phyloP scores from a whole-genome alignment of 2,888 invertebrate species.

The Octodonta nipae region DNA sequence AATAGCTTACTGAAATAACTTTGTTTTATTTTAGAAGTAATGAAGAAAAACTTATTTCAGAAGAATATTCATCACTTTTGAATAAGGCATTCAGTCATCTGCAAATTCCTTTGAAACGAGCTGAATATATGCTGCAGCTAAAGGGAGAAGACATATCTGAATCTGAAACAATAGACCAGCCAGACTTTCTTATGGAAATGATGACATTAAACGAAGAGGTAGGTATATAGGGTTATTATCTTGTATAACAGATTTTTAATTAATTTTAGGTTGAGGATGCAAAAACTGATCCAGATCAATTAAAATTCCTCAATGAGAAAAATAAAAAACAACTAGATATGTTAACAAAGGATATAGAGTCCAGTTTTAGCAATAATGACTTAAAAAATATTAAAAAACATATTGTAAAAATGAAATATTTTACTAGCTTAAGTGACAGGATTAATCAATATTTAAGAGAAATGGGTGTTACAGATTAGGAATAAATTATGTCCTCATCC shows the following conservation, averaged over 20 bases:
- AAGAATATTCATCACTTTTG: conserved; percentile 70
- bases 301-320: conserved; percentile 44
- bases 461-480: conserved; percentile 42
- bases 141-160: conserved; percentile 53
- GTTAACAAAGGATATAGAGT: conserved; percentile 45
- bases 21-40: conserved; percentile 37
- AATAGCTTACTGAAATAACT: too few relatives aligned
- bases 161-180: conserved; percentile 26
- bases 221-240: not conserved
- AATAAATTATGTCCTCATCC: too few relatives aligned
- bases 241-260: conserved; percentile 3
- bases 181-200: conserved; percentile 42
- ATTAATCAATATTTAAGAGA: conserved; percentile 52
- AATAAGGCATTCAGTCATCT: conserved; percentile 81
- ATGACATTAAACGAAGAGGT: conserved; percentile 86
- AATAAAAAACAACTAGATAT: conserved; percentile 43
- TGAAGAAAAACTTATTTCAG: conserved; percentile 67
- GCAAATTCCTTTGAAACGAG: conserved; percentile 60
- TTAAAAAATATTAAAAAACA: conserved; percentile 49
- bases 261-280: conserved; percentile 45
- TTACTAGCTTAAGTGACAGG: conserved; percentile 61
- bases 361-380: conserved; percentile 51
- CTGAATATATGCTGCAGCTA: conserved; percentile 66
- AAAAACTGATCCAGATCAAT: conserved; percentile 39
- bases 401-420: conserved; percentile 73